Evolutionary conservation across 2,797 vertebrate genomes (phyloP).

Genomic region (Toxotes lorentzi): DNA sequence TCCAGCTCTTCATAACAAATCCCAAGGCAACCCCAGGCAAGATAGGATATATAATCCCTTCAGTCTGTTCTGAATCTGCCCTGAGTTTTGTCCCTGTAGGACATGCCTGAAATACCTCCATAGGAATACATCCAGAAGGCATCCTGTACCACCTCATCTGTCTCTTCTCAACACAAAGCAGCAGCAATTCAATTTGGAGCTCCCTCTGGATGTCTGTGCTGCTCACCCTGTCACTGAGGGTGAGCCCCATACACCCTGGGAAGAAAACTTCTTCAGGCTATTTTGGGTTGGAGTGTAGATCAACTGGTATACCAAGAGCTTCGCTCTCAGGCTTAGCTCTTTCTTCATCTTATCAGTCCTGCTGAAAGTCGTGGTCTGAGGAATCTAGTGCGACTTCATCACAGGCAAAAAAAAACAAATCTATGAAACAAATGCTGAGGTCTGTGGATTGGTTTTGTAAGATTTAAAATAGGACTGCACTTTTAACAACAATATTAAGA

Average conservation of each 20-base stretch:
- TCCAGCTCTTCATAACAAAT: conserved; percentile 31
- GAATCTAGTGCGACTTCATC: not conserved
- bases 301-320: not conserved
- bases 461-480: too few species aligned
- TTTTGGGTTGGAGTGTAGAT: conserved; percentile 10
- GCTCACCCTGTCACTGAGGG: conserved; percentile 23
- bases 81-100: conserved; percentile 49
- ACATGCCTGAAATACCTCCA: conserved; percentile 52
- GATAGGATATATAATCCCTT: conserved; percentile 41
- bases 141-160: conserved; percentile 47
- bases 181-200: conserved; percentile 24
- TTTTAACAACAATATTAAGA: too few species aligned
- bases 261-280: conserved; percentile 16
- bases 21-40: conserved; percentile 23
- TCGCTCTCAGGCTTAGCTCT: not conserved
- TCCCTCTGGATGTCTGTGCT: conserved; percentile 29
- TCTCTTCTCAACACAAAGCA: conserved; percentile 43
- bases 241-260: conserved; percentile 7
- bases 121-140: conserved; percentile 38
- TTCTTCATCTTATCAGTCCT: not conserved
- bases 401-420: not conserved
- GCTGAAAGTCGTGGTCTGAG: not conserved
- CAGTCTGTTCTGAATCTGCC: conserved; percentile 44
- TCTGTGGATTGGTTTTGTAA: not conserved
- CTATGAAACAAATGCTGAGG: not conserved